phyloP scores from a whole-genome alignment of 2,113 vertebrate genomes.

The Phoenicopterus ruber region DNA sequence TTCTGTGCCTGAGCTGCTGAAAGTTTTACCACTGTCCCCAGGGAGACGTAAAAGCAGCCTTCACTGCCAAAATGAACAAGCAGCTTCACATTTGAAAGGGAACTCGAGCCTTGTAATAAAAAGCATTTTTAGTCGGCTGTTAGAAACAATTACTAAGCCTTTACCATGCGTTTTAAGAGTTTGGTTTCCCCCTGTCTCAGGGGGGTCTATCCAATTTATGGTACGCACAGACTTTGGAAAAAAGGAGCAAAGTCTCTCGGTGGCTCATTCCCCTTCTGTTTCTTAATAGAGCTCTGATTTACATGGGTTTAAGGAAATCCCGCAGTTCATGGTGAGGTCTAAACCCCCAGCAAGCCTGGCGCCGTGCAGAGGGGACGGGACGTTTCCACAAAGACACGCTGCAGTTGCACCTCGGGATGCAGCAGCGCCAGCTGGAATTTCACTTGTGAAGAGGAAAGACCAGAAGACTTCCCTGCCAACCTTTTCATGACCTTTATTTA shows the following conservation, averaged over 20 bases:
- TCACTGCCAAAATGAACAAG: slow-evolving; percentile 18
- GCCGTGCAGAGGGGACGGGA: background rate
- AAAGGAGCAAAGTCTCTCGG: background rate
- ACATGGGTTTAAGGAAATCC: background rate
- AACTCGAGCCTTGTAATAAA: background rate
- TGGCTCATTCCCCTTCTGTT: background rate
- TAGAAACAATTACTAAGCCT: slow-evolving; percentile 51
- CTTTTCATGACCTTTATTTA: background rate
- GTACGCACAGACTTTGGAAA: background rate
- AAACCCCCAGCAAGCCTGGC: background rate
- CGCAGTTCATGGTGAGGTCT: background rate
- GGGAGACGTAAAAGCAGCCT: slow-evolving; percentile 17
- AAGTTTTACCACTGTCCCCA: slow-evolving; percentile 34
- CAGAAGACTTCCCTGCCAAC: background rate
- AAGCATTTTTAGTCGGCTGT: background rate
- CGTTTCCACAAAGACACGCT: accelerated
- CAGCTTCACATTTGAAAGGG: slow-evolving; percentile 15
- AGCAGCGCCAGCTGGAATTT: background rate
- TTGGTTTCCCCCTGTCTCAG: background rate
- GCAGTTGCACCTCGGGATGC: background rate
- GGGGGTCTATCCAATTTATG: background rate
- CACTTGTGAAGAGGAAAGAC: background rate
- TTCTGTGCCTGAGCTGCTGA: slow-evolving; percentile 29
- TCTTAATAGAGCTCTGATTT: background rate
- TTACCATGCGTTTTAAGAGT: background rate